phyloP scores from a whole-genome alignment of 1,140 invertebrate genomes.

The Magallana angulata region DNA sequence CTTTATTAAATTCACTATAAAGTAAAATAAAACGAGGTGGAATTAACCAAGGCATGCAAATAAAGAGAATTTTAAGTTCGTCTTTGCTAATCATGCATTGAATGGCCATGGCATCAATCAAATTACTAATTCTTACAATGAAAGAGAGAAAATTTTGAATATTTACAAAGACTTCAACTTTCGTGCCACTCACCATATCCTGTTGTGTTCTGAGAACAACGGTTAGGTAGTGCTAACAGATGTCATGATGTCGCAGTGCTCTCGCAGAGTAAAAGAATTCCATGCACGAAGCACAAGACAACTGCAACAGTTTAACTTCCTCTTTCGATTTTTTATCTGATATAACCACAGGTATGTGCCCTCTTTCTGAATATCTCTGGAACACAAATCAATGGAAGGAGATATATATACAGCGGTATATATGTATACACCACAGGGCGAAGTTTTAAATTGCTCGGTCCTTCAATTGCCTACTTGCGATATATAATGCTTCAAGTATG shows the following conservation, averaged over 20 bases:
- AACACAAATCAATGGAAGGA: not conserved
- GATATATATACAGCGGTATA: not conserved
- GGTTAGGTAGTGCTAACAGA: not conserved
- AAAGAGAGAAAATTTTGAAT: no score
- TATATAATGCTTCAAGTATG: not conserved
- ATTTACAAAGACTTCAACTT: not conserved
- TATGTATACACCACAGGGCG: not conserved
- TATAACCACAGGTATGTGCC: not conserved
- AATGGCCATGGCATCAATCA: no score
- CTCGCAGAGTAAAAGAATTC: not conserved
- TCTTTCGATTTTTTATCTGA: constrained; percentile 28
- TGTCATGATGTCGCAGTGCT: not conserved
- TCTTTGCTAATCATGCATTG: no score
- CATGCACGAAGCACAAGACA: not conserved
- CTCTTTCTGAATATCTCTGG: not conserved
- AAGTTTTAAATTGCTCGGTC: not conserved
- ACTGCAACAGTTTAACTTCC: constrained; percentile 6
- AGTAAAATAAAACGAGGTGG: no score
- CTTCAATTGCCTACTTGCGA: not conserved
- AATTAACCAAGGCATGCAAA: no score
- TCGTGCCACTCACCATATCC: not conserved
- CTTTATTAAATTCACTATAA: no score
- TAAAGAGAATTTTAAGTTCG: no score
- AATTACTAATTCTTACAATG: no score
- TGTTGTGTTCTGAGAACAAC: not conserved